Evolutionary conservation across 2,888 invertebrate species (phyloP), one percentile per base, ranked within the genome.

Genomic region (Torymus texanus): DNA sequence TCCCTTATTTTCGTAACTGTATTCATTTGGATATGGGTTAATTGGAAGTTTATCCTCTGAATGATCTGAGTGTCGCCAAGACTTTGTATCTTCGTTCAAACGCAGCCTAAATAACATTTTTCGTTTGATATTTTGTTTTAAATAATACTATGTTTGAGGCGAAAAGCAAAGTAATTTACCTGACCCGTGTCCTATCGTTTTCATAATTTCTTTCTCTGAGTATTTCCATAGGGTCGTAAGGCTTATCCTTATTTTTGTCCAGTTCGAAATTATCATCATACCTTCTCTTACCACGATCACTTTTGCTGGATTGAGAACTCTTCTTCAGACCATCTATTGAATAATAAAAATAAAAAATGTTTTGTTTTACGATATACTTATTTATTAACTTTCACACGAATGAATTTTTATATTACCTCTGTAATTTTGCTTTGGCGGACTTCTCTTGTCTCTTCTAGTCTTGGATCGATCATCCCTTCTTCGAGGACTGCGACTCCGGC

Each of bases 221-320:
- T 53, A 88, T 86, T 67, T 88, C 89, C 81, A 88, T 84, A 10
- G 89, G 86, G 81, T 90, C 88, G 61, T 90, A 90, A 13, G 85
- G 65, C 51, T 84, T 86, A 16, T 85, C 84, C 75, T 83, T 86
- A 10, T 83, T 85, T 73, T 85, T 85, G 51, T 85, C 84, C 73
- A 83, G 83, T 1, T 87, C 87, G 10, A 84, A 82, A 67, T 83
- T 82, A 70, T 84, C 84, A 11, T 85, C 85, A 29, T 83, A 83
- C 67, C 83, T 80, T 77, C 83, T 83, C 73, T 85, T 87, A 24
- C 86, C 86, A 3, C 87, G 84, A 72, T 85, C 85, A 55, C 81
- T 81, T 67, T 87, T 87, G 4, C 74, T 72, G 2, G 70, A 59
- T 59, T 66, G 75, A 10, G 74, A 65, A 61, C 75, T 77, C n/a